Evolutionary conservation across 1,140 invertebrate species (phyloP).

Genomic region (Tetragnatha versicolor): DNA sequence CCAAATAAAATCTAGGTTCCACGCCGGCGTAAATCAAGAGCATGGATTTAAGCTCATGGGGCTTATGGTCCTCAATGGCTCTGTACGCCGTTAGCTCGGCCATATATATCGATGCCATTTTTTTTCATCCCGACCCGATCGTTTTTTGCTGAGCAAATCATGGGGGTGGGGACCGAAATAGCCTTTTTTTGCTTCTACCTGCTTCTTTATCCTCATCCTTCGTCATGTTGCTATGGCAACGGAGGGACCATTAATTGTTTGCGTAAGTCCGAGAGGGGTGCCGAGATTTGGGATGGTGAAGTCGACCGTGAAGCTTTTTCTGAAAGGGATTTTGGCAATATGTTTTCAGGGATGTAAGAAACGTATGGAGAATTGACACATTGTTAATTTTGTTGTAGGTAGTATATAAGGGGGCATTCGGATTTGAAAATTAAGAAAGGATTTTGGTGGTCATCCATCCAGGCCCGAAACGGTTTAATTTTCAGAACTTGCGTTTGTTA

Average conservation of each 20-base stretch:
- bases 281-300: too few species aligned
- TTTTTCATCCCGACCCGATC: background rate
- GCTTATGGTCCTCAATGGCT: background rate
- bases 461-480: too few species aligned
- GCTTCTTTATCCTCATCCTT: conserved; percentile 15
- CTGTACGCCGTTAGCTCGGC: background rate
- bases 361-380: too few species aligned
- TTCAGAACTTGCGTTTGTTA: too few species aligned
- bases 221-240: conserved; percentile 20
- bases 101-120: conserved; percentile 4
- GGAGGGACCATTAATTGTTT: conserved; percentile 25
- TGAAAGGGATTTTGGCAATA: too few species aligned
- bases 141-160: background rate
- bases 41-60: background rate
- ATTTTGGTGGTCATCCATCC: too few species aligned
- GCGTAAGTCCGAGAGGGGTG: background rate
- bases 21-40: background rate
- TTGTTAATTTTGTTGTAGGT: too few species aligned
- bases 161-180: conserved; percentile 4
- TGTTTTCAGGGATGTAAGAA: too few species aligned
- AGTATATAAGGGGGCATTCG: too few species aligned
- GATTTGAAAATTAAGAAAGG: too few species aligned
- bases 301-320: too few species aligned
- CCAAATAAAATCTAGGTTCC: background rate
- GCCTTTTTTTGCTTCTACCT: conserved; percentile 40